Percentiles rank a stretch among this genome's conserved stretches.
phyloP scores from a whole-genome alignment of 2,113 vertebrate genomes.

The Patagioenas fasciata region DNA sequence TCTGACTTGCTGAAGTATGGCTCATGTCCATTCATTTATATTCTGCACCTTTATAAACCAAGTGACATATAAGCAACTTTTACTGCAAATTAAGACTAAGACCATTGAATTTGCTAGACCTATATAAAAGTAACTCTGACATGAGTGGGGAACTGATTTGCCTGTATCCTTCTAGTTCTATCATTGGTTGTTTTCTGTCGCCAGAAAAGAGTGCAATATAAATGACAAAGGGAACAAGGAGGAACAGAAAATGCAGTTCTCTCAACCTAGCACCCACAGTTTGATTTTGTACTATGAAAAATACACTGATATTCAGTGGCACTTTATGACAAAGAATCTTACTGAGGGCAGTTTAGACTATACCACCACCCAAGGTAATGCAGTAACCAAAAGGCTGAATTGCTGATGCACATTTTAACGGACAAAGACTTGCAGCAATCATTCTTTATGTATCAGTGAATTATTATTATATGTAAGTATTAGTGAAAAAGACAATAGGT shows the following conservation, averaged over 20 bases:
- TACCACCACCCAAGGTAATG: neutral
- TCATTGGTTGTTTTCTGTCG: neutral
- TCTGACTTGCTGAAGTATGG: neutral
- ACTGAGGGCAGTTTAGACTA: neutral
- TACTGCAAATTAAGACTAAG: neutral
- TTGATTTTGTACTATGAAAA: neutral
- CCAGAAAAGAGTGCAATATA: neutral
- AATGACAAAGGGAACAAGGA: neutral
- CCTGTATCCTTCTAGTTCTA: neutral
- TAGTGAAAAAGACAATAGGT: neutral
- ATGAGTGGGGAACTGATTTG: neutral
- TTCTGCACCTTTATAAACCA: neutral
- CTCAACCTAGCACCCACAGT: neutral
- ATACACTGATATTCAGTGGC: neutral
- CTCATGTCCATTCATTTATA: neutral
- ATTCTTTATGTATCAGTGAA: neutral
- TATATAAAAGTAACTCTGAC: neutral
- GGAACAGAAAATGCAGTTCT: neutral
- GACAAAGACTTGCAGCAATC: neutral
- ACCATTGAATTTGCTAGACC: neutral
- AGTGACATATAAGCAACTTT: neutral
- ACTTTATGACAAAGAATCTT: neutral
- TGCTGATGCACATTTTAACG: neutral
- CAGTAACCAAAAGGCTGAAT: neutral
- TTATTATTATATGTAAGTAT: neutral